Conservation (phyloP, 2,797 vertebrate genomes). For the Anguilla pacifica region DNA sequence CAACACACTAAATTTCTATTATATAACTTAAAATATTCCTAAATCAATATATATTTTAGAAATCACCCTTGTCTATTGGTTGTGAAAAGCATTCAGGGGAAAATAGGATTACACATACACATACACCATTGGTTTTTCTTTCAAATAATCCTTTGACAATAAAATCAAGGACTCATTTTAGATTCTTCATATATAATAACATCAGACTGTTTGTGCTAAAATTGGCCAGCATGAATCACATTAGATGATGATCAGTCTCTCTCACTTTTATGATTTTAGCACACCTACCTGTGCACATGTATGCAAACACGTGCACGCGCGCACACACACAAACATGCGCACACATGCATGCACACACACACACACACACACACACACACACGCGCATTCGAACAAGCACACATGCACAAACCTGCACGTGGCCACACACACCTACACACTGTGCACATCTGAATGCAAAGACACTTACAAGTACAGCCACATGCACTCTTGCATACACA, state of each 20-base stretch:
- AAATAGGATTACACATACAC: background rate
- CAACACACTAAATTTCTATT: background rate
- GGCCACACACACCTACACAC: no score
- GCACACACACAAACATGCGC: background rate
- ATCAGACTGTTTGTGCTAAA: background rate
- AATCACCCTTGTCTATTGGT: constrained; percentile 4
- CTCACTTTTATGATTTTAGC: background rate
- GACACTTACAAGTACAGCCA: background rate
- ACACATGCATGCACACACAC: background rate
- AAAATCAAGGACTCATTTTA: background rate
- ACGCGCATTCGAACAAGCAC: background rate
- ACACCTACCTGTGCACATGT: constrained; percentile 5
- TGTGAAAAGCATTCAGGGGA: background rate
- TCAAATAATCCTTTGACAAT: background rate
- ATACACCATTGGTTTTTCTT: background rate
- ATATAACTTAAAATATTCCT: background rate
- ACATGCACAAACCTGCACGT: background rate
- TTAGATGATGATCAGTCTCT: background rate
- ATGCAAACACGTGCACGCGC: background rate
- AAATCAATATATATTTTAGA: background rate
- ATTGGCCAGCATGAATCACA: background rate
- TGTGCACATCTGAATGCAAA: no score
- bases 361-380: background rate
- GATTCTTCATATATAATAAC: background rate
- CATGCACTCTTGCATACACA: background rate